Percentiles rank a stretch among this genome's conserved stretches.
phyloP scores from a whole-genome alignment of 1,140 invertebrate genomes.

The Oppia nitens region DNA sequence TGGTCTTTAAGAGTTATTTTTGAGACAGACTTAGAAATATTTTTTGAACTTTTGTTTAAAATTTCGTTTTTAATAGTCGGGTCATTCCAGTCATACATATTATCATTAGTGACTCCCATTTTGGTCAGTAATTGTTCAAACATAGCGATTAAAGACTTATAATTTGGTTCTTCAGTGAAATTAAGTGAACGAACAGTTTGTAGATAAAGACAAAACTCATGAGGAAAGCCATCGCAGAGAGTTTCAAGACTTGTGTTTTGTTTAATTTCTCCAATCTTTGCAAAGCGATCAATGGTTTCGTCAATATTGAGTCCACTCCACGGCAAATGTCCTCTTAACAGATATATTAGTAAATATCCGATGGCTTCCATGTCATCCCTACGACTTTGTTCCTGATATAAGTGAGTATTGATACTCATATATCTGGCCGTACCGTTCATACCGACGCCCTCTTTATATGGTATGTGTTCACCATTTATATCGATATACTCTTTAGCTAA shows the following conservation, averaged over 20 bases:
- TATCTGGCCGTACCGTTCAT: conserved; percentile 38
- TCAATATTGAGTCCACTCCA: conserved; percentile 99
- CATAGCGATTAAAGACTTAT: conserved; percentile 34
- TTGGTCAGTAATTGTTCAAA: conserved; percentile 34
- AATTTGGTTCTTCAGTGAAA: conserved; percentile 42
- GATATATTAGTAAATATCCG: conserved; percentile 99
- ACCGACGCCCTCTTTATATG: conserved; percentile 40
- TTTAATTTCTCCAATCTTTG: conserved; percentile 99
- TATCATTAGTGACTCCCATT: too few species aligned
- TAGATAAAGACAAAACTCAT: conserved; percentile 73
- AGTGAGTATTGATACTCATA: conserved; percentile 24
- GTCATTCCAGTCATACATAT: too few species aligned
- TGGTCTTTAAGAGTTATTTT: too few species aligned
- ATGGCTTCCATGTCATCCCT: conserved; percentile 97
- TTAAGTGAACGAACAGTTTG: conserved; percentile 37
- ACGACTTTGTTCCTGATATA: conserved; percentile 74
- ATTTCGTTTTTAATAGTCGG: too few species aligned
- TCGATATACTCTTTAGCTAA: conserved; percentile 44
- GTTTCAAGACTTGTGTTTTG: conserved; percentile 88
- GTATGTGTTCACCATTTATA: conserved; percentile 34
- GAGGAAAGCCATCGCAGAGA: conserved; percentile 88
- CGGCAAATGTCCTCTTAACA: conserved; percentile 88
- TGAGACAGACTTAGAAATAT: too few species aligned
- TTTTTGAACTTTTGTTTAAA: too few species aligned
- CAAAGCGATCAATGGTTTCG: conserved; percentile 95